These are phyloP conservation scores for Hypselothyrea guttata DNA, from an alignment of 2,888 invertebrate species.

Conservation along the genomic window DNA sequence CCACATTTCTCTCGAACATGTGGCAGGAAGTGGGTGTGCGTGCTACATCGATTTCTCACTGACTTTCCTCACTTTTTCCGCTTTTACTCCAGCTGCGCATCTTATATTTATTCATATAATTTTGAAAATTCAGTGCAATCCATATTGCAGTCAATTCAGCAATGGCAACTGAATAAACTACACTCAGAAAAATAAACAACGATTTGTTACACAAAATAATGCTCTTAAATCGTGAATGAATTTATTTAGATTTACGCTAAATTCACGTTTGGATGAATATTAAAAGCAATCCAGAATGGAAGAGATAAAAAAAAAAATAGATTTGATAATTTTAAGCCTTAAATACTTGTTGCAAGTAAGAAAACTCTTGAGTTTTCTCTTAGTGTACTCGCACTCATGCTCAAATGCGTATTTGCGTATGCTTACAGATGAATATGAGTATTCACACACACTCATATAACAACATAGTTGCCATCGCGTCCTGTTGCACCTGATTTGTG, in stretches of 20 bases:
- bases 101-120: conserved; percentile 67
- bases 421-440: conserved; percentile 16
- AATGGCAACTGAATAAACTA: too few species aligned
- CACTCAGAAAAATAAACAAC: too few species aligned
- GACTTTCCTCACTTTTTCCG: neutral
- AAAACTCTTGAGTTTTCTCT: too few species aligned
- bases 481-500: conserved; percentile 17
- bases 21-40: conserved; percentile 12
- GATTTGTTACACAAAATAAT: too few species aligned
- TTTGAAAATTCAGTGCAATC: conserved; percentile 40
- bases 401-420: neutral
- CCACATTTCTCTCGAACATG: conserved; percentile 19
- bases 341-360: too few species aligned
- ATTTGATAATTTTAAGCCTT: too few species aligned
- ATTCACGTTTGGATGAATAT: too few species aligned
- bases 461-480: conserved; percentile 27
- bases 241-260: too few species aligned
- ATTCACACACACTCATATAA: neutral
- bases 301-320: too few species aligned
- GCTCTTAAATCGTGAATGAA: too few species aligned
- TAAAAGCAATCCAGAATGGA: too few species aligned
- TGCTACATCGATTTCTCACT: neutral
- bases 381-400: neutral
- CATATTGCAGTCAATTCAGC: conserved; percentile 17
- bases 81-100: conserved; percentile 26